These are phyloP conservation scores for Acholoe squamosa DNA, from an alignment of 2,888 invertebrate species.

Conservation along the genomic window DNA sequence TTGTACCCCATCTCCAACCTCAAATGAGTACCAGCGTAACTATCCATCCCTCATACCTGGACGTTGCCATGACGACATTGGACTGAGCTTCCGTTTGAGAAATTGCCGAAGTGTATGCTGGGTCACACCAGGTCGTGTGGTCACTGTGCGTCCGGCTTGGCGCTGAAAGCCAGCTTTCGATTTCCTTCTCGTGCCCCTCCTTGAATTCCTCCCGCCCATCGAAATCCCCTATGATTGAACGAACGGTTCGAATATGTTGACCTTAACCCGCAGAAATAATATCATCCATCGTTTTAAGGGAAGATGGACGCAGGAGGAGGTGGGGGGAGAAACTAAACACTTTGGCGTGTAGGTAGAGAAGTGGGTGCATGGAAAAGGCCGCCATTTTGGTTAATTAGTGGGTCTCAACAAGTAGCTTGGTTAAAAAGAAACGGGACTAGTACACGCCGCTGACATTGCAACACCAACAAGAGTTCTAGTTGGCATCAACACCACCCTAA, in stretches of 20 bases:
- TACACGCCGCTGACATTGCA: not conserved
- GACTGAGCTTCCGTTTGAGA: not conserved
- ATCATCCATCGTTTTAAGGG: not conserved
- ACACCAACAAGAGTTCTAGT: not conserved
- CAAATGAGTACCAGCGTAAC: not conserved
- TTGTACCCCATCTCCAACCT: not conserved
- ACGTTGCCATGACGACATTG: conserved; percentile 9
- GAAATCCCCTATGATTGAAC: conserved; percentile 8
- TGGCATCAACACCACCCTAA: not conserved
- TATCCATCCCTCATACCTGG: not conserved
- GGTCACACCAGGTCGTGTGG: not conserved
- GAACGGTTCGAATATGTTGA: conserved; percentile 25
- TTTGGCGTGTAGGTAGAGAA: not conserved
- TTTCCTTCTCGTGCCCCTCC: not conserved
- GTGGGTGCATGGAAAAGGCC: not conserved
- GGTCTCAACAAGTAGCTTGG: not conserved
- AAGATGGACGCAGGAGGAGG: not conserved
- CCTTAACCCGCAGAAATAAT: conserved; percentile 12
- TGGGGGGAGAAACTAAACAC: not conserved
- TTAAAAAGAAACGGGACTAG: not conserved
- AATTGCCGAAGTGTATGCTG: not conserved
- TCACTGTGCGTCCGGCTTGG: not conserved
- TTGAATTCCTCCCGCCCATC: not conserved
- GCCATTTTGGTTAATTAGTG: conserved; percentile 21
- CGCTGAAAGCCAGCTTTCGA: not conserved